These are phyloP conservation scores for Tupiocoris notatus DNA, from an alignment of 2,888 invertebrate species.

Conservation along the genomic window DNA sequence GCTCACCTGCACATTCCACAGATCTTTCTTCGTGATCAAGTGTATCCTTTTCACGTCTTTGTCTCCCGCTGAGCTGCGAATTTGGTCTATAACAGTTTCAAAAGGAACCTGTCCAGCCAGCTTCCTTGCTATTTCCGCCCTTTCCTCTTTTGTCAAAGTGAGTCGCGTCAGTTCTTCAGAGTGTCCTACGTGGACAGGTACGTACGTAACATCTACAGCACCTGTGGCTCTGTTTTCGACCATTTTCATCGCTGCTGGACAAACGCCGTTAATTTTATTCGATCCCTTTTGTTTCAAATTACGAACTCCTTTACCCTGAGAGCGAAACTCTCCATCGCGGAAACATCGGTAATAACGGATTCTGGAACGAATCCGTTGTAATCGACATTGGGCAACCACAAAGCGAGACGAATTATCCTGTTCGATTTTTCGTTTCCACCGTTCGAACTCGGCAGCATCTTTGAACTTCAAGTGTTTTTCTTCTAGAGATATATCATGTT, in stretches of 20 bases:
- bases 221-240: background rate
- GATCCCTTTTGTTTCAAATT: background rate
- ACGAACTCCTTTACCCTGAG: background rate
- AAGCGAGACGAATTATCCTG: background rate
- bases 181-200: background rate
- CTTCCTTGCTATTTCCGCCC: background rate
- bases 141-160: background rate
- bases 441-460: background rate
- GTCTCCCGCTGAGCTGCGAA: background rate
- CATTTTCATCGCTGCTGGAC: background rate
- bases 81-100: background rate
- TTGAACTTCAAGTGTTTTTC: background rate
- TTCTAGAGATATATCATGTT: background rate
- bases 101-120: background rate
- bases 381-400: background rate
- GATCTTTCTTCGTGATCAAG: slow-evolving; percentile 9
- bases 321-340: background rate
- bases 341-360: background rate
- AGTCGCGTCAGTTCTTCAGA: background rate
- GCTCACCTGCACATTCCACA: background rate
- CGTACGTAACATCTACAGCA: background rate
- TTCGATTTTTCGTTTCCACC: background rate
- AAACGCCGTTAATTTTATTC: slow-evolving; percentile 1
- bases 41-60: background rate
- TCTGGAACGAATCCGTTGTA: background rate